Conservation (phyloP, 2,888 invertebrate species). For the Agrilus cyanescens region DNA sequence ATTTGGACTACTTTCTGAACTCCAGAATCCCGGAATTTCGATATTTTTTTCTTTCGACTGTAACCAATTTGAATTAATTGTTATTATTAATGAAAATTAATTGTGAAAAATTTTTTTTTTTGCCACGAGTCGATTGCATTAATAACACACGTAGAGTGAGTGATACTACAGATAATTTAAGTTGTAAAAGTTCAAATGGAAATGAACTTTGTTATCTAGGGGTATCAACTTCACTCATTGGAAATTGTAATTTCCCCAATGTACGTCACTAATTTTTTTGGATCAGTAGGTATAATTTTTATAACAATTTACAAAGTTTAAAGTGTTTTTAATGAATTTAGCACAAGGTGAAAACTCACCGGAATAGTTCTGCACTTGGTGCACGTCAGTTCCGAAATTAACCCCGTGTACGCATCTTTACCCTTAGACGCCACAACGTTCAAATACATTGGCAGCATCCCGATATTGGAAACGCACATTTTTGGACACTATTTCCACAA, state of each 20-base stretch:
- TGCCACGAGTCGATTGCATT: no score
- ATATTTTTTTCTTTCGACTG: constrained; percentile 34
- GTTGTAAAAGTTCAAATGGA: no score
- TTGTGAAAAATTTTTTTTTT: no score
- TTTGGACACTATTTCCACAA: constrained; percentile 10
- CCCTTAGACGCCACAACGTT: constrained; percentile 34
- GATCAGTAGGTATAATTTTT: neutral
- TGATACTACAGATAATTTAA: no score
- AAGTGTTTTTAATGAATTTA: neutral
- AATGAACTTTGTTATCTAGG: no score
- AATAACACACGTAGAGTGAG: no score
- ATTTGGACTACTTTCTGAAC: constrained; percentile 22
- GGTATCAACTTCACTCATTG: neutral
- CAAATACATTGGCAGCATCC: constrained; percentile 35
- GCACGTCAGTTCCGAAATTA: constrained; percentile 32
- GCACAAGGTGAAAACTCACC: constrained; percentile 28
- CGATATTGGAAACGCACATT: constrained; percentile 34
- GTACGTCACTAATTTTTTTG: neutral
- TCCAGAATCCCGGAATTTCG: constrained; percentile 32
- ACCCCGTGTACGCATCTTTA: constrained; percentile 32
- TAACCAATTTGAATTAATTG: no score
- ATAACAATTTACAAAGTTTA: neutral
- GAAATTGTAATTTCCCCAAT: no score
- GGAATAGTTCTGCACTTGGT: constrained; percentile 29
- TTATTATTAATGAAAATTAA: no score